Evolutionary conservation across 2,797 vertebrate species (phyloP).

Genomic region (Apodemus agrarius): DNA sequence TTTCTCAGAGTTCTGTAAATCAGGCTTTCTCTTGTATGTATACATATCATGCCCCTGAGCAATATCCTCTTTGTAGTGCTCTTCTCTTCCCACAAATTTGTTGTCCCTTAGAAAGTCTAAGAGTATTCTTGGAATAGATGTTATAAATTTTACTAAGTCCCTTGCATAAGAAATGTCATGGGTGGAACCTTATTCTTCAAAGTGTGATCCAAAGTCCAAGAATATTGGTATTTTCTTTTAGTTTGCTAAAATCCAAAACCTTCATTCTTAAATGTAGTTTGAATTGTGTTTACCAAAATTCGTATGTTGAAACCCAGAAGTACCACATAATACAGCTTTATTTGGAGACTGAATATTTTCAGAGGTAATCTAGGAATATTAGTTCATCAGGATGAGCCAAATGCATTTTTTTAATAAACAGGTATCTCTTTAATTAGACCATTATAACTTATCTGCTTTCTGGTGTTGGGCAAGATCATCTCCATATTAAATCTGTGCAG

Average conservation of each 20-base stretch:
- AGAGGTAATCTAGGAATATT: not conserved
- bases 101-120: not conserved
- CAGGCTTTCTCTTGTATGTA: not conserved
- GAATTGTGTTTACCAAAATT: not conserved
- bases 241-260: conserved; percentile 35
- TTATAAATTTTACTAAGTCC: not conserved
- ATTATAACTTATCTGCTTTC: not conserved
- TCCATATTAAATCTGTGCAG: not conserved
- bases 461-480: not conserved
- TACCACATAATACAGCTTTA: not conserved
- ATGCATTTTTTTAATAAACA: not conserved
- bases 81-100: not conserved
- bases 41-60: not conserved
- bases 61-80: not conserved
- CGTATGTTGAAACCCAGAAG: not conserved
- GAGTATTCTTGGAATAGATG: not conserved
- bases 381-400: not conserved
- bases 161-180: not conserved
- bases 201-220: not conserved
- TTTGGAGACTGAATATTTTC: not conserved
- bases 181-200: not conserved
- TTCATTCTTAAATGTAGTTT: not conserved
- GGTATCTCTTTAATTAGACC: not conserved
- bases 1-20: not conserved
- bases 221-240: not conserved